Base-by-base conservation (phyloP, 2,797 vertebrate species). In the Fundulus diaphanus region DNA sequence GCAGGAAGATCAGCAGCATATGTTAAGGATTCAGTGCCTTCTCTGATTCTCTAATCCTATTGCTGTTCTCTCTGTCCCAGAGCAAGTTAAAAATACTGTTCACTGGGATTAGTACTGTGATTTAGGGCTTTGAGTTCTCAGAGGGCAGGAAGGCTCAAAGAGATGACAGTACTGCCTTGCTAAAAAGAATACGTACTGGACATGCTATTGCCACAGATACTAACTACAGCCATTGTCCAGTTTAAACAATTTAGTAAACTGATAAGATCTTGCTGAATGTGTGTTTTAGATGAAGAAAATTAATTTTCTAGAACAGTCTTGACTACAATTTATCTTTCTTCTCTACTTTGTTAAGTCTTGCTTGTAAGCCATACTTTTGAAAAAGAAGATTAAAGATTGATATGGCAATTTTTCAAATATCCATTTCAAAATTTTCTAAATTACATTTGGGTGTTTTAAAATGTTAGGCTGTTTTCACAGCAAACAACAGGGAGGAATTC, bases 11-110 rank as follows among this genome's bases (percentile, higher is more conserved):
- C 90, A 93, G 81, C 84, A 83, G 90, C 88, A 85, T 85, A 88
- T 85, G 91, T 90, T 85, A 73, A 77, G 87, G 92, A 90, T 92
- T 92, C 89, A 85, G 91, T 90, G 87, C 89, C 90, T 84, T 92
- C 83, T 85, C 92, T 92, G 91, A 91, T 83, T 92, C 93, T 87
- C 85, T 96, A 96, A 96, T 96, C 95, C 91, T 89, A 94, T 94
- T 94, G 92, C 92, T 92, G 92, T 92, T 92, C 93, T 93, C 94
- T 92, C 93, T 92, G 92, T 93, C 92, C 86, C 79, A 93, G 91
- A 85, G 72, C 90, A 88, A 92, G 95, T 95, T 96, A 95, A 95
- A 96, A 96, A 96, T 96, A 96, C 93, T 92, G 91, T 92, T 92
- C 78, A 75, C 89, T 68, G 85, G 92, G 95, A 96, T 96, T 95